Evolutionary conservation across 2,888 invertebrate genomes (phyloP).

Genomic region (Drepanosiphum platanoidis): DNA sequence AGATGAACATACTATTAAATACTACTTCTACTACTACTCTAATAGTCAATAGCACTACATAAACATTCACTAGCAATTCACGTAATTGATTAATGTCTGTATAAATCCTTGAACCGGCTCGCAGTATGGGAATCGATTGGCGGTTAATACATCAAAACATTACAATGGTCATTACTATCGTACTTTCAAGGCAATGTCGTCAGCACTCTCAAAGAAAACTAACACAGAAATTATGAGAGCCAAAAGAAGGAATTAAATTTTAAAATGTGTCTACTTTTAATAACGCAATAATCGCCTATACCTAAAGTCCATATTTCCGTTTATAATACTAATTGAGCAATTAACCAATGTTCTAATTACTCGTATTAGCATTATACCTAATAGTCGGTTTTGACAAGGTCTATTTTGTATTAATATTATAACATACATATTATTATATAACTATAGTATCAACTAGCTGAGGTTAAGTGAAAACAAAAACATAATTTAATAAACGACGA

Average conservation of each 20-base stretch:
- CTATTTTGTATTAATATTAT: neutral
- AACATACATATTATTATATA: neutral
- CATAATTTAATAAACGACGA: neutral
- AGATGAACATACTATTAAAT: neutral
- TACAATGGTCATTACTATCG: conserved; percentile 40
- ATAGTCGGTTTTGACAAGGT: conserved; percentile 20
- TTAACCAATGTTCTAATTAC: conserved; percentile 45
- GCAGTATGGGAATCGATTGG: conserved; percentile 31
- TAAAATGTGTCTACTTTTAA: conserved; percentile 7
- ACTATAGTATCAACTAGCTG: neutral
- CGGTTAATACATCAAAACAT: conserved; percentile 19
- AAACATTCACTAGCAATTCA: conserved; percentile 27
- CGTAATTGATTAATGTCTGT: conserved; percentile 35
- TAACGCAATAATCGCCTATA: conserved; percentile 2
- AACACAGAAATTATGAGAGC: conserved; percentile 12
- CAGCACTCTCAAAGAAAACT: neutral
- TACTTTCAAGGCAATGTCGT: conserved; percentile 29
- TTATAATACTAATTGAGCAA: conserved; percentile 44
- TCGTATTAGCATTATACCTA: neutral
- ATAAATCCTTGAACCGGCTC: conserved; percentile 50
- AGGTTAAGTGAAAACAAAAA: neutral
- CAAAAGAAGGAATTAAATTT: conserved; percentile 9
- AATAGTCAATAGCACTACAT: neutral
- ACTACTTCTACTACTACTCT: neutral
- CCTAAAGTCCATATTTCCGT: neutral